These are phyloP conservation scores for Menidia beryllina DNA, from an alignment of 2,113 vertebrate genomes.

Conservation along the genomic window DNA sequence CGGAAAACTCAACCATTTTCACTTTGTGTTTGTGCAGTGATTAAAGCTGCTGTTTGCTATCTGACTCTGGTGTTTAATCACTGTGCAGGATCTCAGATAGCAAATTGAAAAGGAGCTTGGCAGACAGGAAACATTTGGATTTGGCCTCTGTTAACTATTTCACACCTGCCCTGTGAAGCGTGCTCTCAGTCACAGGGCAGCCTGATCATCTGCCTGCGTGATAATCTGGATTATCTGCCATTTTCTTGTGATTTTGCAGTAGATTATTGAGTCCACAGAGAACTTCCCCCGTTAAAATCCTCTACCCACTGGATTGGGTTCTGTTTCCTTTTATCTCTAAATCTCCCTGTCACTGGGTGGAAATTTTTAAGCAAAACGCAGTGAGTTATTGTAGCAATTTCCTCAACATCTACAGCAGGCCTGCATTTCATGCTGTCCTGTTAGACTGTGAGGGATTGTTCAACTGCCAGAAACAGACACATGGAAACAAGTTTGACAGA, in stretches of 20 bases:
- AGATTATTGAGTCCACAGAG: conserved; percentile 51
- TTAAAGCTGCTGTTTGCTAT: conserved; percentile 58
- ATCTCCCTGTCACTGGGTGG: conserved; percentile 4
- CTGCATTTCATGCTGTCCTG: conserved; percentile 15
- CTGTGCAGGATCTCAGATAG: conserved; percentile 44
- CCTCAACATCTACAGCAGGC: conserved; percentile 22
- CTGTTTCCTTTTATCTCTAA: conserved; percentile 29
- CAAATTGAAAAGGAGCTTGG: conserved; percentile 61
- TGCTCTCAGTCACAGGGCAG: conserved; percentile 31
- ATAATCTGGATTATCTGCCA: conserved; percentile 50
- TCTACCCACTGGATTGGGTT: neutral
- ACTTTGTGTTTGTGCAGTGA: conserved; percentile 62
- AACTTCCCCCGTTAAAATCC: conserved; percentile 18
- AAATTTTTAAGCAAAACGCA: conserved; percentile 12
- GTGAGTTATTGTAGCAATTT: conserved; percentile 46
- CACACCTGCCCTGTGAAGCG: conserved; percentile 45
- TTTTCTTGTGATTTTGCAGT: conserved; percentile 30
- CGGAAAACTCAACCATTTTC: conserved; percentile 57
- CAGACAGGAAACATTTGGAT: conserved; percentile 57
- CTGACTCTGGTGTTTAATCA: conserved; percentile 58
- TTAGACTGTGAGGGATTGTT: conserved; percentile 20
- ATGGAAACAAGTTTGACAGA: conserved; percentile 21
- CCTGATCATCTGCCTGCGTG: conserved; percentile 27
- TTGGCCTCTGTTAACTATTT: conserved; percentile 40
- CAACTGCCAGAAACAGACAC: neutral